Conservation (phyloP, 2,113 vertebrate genomes). For the Trachemys scripta region DNA sequence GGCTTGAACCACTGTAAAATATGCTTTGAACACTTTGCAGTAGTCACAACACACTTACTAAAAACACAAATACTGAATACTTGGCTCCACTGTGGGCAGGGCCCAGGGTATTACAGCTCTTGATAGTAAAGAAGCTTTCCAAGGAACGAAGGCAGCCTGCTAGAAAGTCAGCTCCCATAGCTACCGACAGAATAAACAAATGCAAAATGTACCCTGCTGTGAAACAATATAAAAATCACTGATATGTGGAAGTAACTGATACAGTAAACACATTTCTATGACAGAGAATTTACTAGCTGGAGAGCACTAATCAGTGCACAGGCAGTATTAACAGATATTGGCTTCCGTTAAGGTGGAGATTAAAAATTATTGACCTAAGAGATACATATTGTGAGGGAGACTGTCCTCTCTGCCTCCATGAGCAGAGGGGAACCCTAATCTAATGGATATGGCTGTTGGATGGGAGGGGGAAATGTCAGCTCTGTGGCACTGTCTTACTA, state of each 20-base stretch:
- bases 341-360: neutral
- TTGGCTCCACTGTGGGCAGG: neutral
- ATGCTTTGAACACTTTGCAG: neutral
- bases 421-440: neutral
- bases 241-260: neutral
- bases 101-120: neutral
- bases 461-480: fast-evolving
- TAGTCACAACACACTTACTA: neutral
- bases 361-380: neutral
- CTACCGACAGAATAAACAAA: neutral
- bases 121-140: neutral
- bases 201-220: neutral
- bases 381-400: neutral
- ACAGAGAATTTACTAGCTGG: neutral
- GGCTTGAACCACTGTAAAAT: neutral
- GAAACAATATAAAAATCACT: neutral
- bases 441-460: neutral
- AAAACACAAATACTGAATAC: neutral
- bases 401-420: neutral
- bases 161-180: neutral
- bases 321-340: neutral
- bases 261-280: neutral
- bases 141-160: neutral
- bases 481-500: neutral
- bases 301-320: neutral